A percentile compares a stretch with the other conserved stretches of the same genome.
Conservation (phyloP, 2,113 vertebrate species). For the Microtus montanus region DNA sequence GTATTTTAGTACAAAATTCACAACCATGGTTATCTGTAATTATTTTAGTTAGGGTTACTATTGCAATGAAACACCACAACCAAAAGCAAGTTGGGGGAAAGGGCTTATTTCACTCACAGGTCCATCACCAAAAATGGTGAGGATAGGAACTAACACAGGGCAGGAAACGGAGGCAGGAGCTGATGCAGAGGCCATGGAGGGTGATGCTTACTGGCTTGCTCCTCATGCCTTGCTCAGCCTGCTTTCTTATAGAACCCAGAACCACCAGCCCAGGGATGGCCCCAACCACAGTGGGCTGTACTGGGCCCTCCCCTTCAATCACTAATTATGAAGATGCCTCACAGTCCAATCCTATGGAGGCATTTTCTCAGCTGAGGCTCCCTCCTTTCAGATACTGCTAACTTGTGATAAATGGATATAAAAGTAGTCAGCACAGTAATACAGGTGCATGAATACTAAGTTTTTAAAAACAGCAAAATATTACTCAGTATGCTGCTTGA, state of each 20-base stretch:
- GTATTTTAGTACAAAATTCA: neutral
- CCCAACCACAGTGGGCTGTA: neutral
- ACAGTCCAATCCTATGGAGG: neutral
- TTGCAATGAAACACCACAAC: neutral
- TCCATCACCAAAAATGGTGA: neutral
- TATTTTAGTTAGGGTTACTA: neutral
- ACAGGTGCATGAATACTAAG: neutral
- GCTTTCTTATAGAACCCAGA: neutral
- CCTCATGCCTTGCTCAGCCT: neutral
- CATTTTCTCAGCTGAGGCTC: neutral
- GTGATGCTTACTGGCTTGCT: no score
- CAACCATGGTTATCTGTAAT: neutral
- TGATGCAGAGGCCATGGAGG: no score
- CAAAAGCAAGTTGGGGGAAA: neutral
- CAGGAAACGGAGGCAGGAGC: no score
- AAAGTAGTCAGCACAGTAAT: neutral
- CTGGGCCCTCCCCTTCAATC: neutral
- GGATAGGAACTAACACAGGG: no score
- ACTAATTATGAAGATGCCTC: neutral
- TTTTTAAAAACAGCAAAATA: constrained; percentile 17
- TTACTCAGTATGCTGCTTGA: neutral
- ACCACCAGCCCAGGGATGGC: neutral
- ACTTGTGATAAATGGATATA: neutral
- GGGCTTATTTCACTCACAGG: neutral
- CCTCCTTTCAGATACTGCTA: neutral